Evolutionary conservation across 2,113 vertebrate species (phyloP).

Genomic region (Clarias magur): DNA sequence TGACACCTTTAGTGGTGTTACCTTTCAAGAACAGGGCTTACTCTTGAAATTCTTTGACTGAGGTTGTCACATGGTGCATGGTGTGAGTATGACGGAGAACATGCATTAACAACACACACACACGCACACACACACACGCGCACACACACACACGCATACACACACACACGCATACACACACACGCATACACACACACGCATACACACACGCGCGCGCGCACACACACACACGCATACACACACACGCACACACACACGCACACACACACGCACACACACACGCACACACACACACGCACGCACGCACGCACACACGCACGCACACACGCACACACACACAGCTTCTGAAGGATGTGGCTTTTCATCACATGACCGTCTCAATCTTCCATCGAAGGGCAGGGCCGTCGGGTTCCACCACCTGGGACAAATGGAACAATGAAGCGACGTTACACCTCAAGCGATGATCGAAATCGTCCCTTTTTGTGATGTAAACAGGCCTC

Average conservation of each 20-base stretch:
- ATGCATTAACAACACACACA: not conserved
- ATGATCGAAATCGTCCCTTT: constrained; percentile 45
- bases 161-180: constrained; percentile 1
- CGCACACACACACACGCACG: not conserved
- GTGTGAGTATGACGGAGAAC: constrained; percentile 9
- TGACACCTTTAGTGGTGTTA: constrained; percentile 29
- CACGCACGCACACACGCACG: too few species aligned
- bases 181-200: too few species aligned
- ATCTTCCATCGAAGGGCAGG: constrained; percentile 3
- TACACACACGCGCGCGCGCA: not conserved
- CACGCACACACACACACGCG: not conserved
- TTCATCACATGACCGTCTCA: constrained; percentile 33
- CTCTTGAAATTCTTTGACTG: constrained; percentile 15
- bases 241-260: not conserved
- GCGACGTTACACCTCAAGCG: constrained; percentile 45
- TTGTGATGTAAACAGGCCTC: constrained; percentile 49
- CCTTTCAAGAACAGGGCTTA: constrained; percentile 26
- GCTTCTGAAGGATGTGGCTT: constrained; percentile 30
- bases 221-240: not conserved
- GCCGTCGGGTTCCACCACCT: constrained; percentile 40
- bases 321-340: constrained; percentile 3
- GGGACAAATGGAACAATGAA: constrained; percentile 39
- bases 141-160: not conserved
- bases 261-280: not conserved
- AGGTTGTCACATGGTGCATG: constrained; percentile 15